phyloP scores from a whole-genome alignment of 1,140 invertebrate species.

The Drosophila sucinea region DNA sequence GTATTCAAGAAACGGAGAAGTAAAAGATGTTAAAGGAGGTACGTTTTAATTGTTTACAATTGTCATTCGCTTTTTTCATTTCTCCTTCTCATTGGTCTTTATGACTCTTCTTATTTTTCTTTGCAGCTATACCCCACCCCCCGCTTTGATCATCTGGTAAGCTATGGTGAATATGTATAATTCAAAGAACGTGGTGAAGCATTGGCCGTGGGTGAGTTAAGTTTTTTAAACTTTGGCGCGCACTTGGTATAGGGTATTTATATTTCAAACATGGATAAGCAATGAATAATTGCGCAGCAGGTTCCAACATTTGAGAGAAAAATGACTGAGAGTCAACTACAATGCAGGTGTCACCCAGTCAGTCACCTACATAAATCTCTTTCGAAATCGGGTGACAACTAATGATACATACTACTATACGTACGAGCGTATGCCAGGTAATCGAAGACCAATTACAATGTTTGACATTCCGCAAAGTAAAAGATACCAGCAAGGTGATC shows the following conservation, averaged over 20 bases:
- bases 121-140: too few relatives aligned
- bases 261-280: conserved; percentile 11
- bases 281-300: conserved; percentile 71
- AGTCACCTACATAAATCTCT: conserved; percentile 62
- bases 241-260: background rate
- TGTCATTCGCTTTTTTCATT: too few relatives aligned
- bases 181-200: too few relatives aligned
- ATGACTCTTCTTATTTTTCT: too few relatives aligned
- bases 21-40: too few relatives aligned
- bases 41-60: too few relatives aligned
- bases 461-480: conserved; percentile 65
- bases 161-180: too few relatives aligned
- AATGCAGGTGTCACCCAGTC: conserved; percentile 55
- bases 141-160: too few relatives aligned
- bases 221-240: too few relatives aligned
- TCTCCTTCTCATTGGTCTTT: too few relatives aligned
- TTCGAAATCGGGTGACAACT: conserved; percentile 36
- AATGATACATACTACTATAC: background rate
- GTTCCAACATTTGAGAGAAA: conserved; percentile 35
- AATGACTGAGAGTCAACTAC: conserved; percentile 17
- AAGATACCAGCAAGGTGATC: conserved; percentile 50
- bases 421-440: conserved; percentile 24
- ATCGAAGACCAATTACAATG: conserved; percentile 73
- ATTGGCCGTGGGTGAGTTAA: too few relatives aligned
- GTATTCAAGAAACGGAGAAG: too few relatives aligned